Percentiles rank a stretch among this genome's conserved stretches.
Evolutionary conservation across 2,888 invertebrate species (phyloP).

Genomic region (Eupithecia inturbata): DNA sequence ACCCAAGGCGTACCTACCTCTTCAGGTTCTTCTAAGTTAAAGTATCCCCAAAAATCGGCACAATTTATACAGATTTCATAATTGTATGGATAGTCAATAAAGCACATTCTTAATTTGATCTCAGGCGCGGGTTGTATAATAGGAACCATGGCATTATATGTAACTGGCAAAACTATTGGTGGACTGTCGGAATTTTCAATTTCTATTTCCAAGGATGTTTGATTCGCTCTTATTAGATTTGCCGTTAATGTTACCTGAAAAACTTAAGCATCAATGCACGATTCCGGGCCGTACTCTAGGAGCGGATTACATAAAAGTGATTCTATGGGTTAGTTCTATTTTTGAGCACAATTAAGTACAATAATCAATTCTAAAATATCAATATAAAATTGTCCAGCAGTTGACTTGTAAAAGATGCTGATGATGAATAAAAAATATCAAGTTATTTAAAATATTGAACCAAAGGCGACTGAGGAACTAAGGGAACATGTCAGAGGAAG

Average conservation of each 20-base stretch:
- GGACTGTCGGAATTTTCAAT: conserved; percentile 84
- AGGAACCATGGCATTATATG: conserved; percentile 80
- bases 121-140: conserved; percentile 75
- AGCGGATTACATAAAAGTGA: neutral
- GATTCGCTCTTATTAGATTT: conserved; percentile 76
- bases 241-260: conserved; percentile 82
- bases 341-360: neutral
- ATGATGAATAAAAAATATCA: neutral
- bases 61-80: conserved; percentile 77
- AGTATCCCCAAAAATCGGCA: conserved; percentile 72
- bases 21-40: conserved; percentile 50
- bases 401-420: neutral
- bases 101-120: conserved; percentile 83
- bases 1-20: conserved; percentile 20
- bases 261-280: neutral
- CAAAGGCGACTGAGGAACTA: neutral
- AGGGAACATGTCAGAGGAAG: neutral
- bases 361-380: neutral
- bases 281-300: neutral
- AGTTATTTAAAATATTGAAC: neutral
- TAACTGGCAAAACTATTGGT: conserved; percentile 80
- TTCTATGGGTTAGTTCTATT: neutral
- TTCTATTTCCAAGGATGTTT: conserved; percentile 78
- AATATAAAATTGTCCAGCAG: neutral
- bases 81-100: conserved; percentile 82